Base-by-base conservation (phyloP, 2,797 vertebrate genomes). In the Onychomys torridus region DNA sequence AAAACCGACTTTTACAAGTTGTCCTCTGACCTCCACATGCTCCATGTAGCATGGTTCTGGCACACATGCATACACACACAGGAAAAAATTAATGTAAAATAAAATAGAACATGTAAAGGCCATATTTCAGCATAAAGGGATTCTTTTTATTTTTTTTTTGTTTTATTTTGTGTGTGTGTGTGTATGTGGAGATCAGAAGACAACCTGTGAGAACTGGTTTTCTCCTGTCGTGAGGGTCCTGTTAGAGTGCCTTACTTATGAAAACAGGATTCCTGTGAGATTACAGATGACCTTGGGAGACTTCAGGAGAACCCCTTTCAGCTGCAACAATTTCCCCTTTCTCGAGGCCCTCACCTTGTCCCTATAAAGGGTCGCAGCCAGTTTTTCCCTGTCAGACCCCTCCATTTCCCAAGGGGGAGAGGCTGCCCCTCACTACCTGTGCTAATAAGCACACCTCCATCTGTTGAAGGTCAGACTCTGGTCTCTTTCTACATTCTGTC, bases 61-160 rank as follows among this genome's bases (percentile, higher is more conserved):
- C 46, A 52, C 4, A n/a, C 37, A 37, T 69, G 14, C 65, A 71
- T 9, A 86, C 7, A 40, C 23, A 86, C 34, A 37, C 2, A 37
- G 1, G 69, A 55, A 55, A n/a, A 29, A 27, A 40, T 29, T 32
- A 37, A 73, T 69, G 29, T 49, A 65, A 65, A 65, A n/a, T 69
- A 40, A 37, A 55, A 40, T 19, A 94, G 77, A 84, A 67, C 49
- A 91, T 17, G 83, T 88, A 49, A 77, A 93, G 92, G 87, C 69
- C 2, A 40, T 29, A 65, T 92, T 89, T 92, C 46, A 89, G 76
- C 29, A 46, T 52, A 67, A 90, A 91, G 63, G 71, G n/a, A 78
- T 86, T 67, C 13, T 40, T 52, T 59, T 23, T 11, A 6, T 6
- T 32, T 10, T 49, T 34, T 32, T 83, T 49, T 65, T 46, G 40